Conservation (phyloP, 2,888 invertebrate species). For the Eilema griseolum region DNA sequence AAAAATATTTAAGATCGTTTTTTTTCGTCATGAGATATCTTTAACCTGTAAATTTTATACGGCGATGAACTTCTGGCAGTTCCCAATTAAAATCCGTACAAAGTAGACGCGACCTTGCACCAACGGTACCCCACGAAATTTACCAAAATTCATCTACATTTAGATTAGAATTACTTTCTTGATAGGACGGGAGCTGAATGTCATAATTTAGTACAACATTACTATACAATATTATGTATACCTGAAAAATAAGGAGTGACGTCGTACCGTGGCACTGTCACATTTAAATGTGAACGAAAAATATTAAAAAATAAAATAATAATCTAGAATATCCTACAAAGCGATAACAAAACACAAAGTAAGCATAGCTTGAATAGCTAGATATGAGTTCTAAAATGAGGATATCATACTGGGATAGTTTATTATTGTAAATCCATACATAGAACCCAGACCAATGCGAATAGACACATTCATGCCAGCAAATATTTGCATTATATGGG, state of each 20-base stretch:
- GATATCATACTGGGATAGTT: no score
- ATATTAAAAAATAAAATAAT: no score
- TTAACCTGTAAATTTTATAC: neutral
- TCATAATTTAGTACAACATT: neutral
- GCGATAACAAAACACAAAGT: no score
- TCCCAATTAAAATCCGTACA: constrained; percentile 67
- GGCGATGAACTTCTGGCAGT: constrained; percentile 30
- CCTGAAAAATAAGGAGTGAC: neutral
- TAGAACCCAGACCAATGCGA: neutral
- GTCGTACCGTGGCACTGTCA: no score
- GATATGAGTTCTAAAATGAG: neutral
- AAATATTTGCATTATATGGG: neutral
- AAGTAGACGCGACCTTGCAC: constrained; percentile 53
- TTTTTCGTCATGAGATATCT: neutral
- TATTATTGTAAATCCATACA: neutral
- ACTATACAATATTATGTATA: neutral
- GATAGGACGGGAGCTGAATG: constrained; percentile 49
- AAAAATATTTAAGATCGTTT: neutral
- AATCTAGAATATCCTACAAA: no score
- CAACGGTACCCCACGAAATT: constrained; percentile 46
- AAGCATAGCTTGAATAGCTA: no score
- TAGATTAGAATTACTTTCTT: constrained; percentile 58
- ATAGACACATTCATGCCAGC: neutral
- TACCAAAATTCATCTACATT: constrained; percentile 61
- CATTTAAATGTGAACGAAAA: no score